Evolutionary conservation across 2,888 invertebrate genomes (phyloP).

Genomic region (Melieria crassipennis): DNA sequence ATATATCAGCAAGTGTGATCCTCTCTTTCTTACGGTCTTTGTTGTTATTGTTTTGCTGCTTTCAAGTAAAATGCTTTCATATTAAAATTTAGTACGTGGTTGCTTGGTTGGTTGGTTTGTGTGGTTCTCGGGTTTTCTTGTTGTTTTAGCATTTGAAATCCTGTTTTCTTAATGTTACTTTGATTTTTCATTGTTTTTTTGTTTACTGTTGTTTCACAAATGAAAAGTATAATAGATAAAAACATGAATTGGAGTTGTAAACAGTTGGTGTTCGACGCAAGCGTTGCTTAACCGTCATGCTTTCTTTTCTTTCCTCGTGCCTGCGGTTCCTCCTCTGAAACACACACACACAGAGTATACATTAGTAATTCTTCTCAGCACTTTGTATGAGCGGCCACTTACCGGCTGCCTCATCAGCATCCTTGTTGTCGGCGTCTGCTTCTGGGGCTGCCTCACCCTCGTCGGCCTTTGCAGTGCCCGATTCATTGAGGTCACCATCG

Average conservation of each 20-base stretch:
- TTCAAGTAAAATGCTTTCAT: neutral
- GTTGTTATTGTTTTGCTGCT: too few species aligned
- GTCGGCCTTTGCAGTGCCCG: conserved; percentile 37
- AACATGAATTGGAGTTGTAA: conserved; percentile 32
- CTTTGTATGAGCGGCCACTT: conserved; percentile 6
- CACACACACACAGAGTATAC: conserved; percentile 5
- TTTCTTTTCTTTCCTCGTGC: conserved; percentile 78
- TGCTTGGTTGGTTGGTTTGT: neutral
- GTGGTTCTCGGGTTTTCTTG: conserved; percentile 11
- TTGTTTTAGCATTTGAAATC: conserved; percentile 34
- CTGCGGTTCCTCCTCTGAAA: conserved; percentile 66
- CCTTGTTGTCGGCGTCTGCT: conserved; percentile 42
- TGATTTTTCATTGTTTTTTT: conserved; percentile 41
- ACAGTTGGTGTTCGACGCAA: conserved; percentile 34
- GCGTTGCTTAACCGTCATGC: conserved; percentile 69
- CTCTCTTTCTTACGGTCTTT: neutral
- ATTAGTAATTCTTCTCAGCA: too few species aligned
- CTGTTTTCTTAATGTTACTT: conserved; percentile 45
- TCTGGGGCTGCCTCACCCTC: conserved; percentile 35
- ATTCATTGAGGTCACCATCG: conserved; percentile 63
- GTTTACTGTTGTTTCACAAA: conserved; percentile 43
- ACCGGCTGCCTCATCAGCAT: conserved; percentile 49
- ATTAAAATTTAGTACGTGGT: neutral
- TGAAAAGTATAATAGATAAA: conserved; percentile 30
- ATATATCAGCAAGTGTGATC: neutral